Base-by-base conservation (phyloP, 1,140 invertebrate genomes). In the Drosophila bocki region DNA sequence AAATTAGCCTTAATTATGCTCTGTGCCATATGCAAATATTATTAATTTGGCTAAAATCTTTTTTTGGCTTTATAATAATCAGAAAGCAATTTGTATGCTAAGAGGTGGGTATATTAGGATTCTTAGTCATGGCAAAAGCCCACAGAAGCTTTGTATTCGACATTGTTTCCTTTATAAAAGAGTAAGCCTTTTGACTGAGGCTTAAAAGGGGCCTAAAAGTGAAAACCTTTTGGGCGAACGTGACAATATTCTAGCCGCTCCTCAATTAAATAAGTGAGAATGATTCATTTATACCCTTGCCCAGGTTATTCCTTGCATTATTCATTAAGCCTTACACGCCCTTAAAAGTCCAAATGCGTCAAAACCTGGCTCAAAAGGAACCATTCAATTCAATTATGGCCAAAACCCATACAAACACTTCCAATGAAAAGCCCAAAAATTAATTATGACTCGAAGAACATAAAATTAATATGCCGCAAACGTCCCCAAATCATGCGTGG, bases 261-360 rank as follows among this genome's bases (percentile, higher is more conserved):
- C 71, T 19, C n/a, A 35, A 35, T n/a, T 50, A 64, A 47, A 86
- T 82, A 86, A 86, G 83, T 83, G 83, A 87, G 68, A 86, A 86
- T 77, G 54, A 63, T 42, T 59, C 69, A 75, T 61, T 53, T 37
- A 60, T 35, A 35, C 12, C 17, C 39, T 41, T 12, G 13, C 2
- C 13, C 32, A 13, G 67, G 61, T 68, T 62, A 60, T 59, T 29
- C 47, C 8, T 41, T 82, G 75, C 79, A 82, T 87, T 86, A 87
- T 86, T 86, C 82, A 86, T 57, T 8, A 32, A 57, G 19, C 39
- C 4, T 45, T 26, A 50, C 64, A 80, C 45, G 59, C 82, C 82
- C 82, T 81, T 77, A 62, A 77, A 77, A 61, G 65, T 51, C 45
- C 0, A 85, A 74, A 50, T 62, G 68, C 65, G 65, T 68, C 71